Conservation (phyloP, 2,113 vertebrate genomes). For the Romanogobio albipinnatus region DNA sequence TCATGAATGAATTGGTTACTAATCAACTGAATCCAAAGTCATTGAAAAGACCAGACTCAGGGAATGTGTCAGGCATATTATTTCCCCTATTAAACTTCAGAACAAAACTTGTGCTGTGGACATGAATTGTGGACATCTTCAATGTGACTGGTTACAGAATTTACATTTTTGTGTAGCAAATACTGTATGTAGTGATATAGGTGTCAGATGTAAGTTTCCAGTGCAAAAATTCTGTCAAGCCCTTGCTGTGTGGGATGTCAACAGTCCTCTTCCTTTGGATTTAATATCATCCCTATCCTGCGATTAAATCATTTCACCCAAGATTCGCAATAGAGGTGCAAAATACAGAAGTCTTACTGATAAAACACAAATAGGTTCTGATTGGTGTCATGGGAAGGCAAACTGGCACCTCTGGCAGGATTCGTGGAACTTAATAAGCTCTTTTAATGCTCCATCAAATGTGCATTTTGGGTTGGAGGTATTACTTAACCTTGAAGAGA, state of each 20-base stretch:
- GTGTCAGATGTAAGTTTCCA: too few relatives aligned
- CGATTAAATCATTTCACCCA: not conserved
- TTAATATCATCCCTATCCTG: constrained; percentile 22
- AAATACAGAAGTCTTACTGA: constrained; percentile 6
- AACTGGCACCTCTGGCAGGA: constrained; percentile 56
- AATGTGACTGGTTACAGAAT: not conserved
- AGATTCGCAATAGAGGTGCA: not conserved
- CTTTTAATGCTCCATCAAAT: constrained; percentile 64
- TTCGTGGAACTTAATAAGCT: constrained; percentile 65
- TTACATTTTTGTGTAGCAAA: too few relatives aligned
- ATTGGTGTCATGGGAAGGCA: constrained; percentile 41
- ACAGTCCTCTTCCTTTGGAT: not conserved
- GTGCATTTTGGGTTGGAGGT: constrained; percentile 64
- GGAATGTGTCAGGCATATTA: not conserved
- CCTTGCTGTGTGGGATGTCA: not conserved
- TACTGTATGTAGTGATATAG: too few relatives aligned
- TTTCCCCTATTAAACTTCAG: not conserved
- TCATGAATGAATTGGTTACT: too few relatives aligned
- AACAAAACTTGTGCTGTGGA: not conserved
- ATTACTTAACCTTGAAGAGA: constrained; percentile 73
- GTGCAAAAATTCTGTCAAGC: too few relatives aligned
- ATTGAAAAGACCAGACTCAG: not conserved
- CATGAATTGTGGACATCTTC: not conserved
- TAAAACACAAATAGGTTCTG: constrained; percentile 46
- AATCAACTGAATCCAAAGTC: not conserved